Evolutionary conservation across 2,113 vertebrate genomes (phyloP), one percentile per base, ranked within the genome.

Genomic region (Solenodon paradoxus): DNA sequence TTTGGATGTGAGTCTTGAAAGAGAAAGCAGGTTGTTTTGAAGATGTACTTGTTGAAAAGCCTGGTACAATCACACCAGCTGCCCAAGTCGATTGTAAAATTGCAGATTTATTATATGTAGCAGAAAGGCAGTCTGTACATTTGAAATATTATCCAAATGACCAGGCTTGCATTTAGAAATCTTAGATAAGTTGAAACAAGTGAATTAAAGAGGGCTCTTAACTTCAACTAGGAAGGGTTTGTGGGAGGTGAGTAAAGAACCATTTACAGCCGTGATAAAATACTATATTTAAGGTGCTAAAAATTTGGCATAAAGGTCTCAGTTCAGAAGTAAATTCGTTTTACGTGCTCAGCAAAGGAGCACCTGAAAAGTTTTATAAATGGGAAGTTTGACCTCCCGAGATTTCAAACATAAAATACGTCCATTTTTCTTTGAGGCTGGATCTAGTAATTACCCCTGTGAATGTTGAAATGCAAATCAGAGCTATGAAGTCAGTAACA

Each of bases 201-300:
- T 90, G 64, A 88, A 95, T 95, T 92, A 95, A 78, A 35, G n/a
- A 88, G 63, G 51, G 11, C 75, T 85, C 79, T 95, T 95, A 92
- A 90, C 86, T 96, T 90, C 49, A 83, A 91, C 92, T 83, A 74
- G n/a, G n/a, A 95, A 92, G 69, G 85, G 71, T 97, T 92, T 96
- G 68, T 93, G 83, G 95, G 92, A 97, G 90, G 72, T 86, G 32
- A 97, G 77, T 93, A 64, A 69, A 95, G 90, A 95, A 77, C 89
- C 90, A 96, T 97, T 97, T 96, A 95, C 83, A 91, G 94, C 53
- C 92, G 96, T 95, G 85, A 97, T 97, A 95, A 97, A 97, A 92
- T 90, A 88, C 78, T 97, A 88, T 92, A 95, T 92, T 97, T 96
- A 92, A 96, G 78, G 57, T 77, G 95, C 38, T 97, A 97, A 97